Conservation (phyloP, 2,797 vertebrate genomes). For the Lophura swinhoii region DNA sequence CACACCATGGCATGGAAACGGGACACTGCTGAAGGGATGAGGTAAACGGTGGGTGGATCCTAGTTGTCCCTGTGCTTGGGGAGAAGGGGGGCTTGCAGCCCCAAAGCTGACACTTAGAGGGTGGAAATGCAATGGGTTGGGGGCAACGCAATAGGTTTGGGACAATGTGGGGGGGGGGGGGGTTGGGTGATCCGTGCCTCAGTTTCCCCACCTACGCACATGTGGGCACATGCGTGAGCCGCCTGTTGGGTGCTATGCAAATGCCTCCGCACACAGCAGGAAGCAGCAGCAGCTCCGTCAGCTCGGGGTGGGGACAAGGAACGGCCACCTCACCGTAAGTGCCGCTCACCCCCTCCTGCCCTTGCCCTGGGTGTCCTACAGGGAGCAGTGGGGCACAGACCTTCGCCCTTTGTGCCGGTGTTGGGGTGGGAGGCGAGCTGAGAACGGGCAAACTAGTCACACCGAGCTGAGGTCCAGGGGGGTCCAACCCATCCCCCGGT, state of each 20-base stretch:
- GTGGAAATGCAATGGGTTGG: neutral
- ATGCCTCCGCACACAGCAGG: neutral
- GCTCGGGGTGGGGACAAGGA: neutral
- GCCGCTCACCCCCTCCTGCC: neutral
- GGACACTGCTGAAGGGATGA: neutral
- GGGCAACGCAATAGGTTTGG: neutral
- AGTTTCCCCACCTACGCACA: neutral
- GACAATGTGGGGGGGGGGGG: neutral
- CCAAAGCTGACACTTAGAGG: neutral
- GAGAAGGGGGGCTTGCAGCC: neutral
- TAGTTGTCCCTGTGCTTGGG: rapidly evolving
- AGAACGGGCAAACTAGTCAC: neutral
- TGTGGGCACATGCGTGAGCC: neutral
- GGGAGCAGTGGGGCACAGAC: rapidly evolving
- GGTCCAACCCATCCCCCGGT: neutral
- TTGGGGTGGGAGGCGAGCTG: neutral
- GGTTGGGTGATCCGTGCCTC: neutral
- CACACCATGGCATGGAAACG: rapidly evolving
- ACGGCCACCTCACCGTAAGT: neutral
- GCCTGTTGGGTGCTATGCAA: neutral
- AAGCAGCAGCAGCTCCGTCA: neutral
- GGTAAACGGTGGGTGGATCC: neutral
- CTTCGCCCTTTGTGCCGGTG: rapidly evolving
- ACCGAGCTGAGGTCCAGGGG: rapidly evolving
- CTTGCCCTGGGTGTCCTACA: too few species aligned